A percentile compares a stretch with the other conserved stretches of the same genome.
Conservation (phyloP, 1,140 invertebrate genomes). For the Drosophila persimilis region DNA sequence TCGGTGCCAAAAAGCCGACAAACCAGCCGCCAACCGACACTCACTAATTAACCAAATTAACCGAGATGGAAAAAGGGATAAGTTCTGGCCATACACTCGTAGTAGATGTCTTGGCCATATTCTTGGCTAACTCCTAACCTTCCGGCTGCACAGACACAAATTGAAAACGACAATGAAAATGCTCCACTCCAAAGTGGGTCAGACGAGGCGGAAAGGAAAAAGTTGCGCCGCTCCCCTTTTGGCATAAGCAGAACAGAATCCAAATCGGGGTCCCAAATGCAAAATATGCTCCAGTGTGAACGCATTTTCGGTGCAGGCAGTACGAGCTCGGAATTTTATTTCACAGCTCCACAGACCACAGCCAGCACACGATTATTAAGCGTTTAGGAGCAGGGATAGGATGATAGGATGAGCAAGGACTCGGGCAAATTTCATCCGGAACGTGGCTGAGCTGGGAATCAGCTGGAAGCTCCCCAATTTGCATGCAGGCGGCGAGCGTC, state of each 20-base stretch:
- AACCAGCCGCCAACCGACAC: conserved; percentile 37
- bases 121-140: no score
- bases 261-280: conserved; percentile 16
- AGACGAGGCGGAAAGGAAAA: conserved; percentile 37
- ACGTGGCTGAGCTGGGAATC: not conserved
- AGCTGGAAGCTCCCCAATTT: conserved; percentile 13
- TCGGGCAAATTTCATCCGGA: conserved; percentile 11
- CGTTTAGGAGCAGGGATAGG: conserved; percentile 29
- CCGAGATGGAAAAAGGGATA: conserved; percentile 46
- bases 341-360: conserved; percentile 12
- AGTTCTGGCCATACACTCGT: conserved; percentile 6
- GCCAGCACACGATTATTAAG: conserved; percentile 48
- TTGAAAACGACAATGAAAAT: conserved; percentile 54
- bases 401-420: not conserved
- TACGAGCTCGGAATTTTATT: conserved; percentile 37
- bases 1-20: conserved; percentile 38
- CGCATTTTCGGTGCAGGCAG: not conserved
- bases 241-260: conserved; percentile 8
- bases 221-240: not conserved
- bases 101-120: conserved; percentile 21
- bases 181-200: conserved; percentile 54
- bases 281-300: conserved; percentile 37
- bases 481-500: conserved; percentile 33
- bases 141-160: conserved; percentile 22
- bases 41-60: conserved; percentile 76